Evolutionary conservation across 2,888 invertebrate genomes (phyloP), one percentile per base, ranked within the genome.

Genomic region (Dasypogon diadema): DNA sequence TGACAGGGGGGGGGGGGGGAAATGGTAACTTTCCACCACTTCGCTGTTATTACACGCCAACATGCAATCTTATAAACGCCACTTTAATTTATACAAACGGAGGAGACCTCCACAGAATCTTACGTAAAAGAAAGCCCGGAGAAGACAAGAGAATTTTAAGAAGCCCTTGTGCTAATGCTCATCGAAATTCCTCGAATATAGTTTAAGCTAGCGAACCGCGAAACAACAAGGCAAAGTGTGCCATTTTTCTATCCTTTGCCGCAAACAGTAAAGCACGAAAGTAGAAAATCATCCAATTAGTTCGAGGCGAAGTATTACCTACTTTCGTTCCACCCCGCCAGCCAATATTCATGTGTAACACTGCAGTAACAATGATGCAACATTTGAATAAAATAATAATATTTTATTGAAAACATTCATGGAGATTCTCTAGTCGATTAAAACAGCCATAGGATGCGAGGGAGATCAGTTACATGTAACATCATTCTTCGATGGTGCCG

Each of bases 401-500:
- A 48, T 51, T 30, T 54, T 54, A 12, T 46, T 70, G 34, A 18
- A 51, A 30, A 68, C 14, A 21, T 12, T 70, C n/a, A n/a, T n/a
- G 24, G 21, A 48, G 48, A 65, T 24, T 22, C 48, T 65, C 54
- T 68, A 54, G 48, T 54, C 26, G 8, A 26, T 34, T 70, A 24
- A 70, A 70, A 70, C 70, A 70, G 70, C 70, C 70, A 70, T 70
- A 34, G 14, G 34, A 70, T 70, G 70, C 70, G 70, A 70, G 70
- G 70, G 21, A 26, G 70, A 70, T 26, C 18, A 2, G 21, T 3
- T 42, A n/a, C 21, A 30, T 24, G 48, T 24, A 60, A 63, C 30
- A 51, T 75, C 55, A 77, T 58, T 77, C 77, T 56, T 77, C 70
- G 72, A 77, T 77, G 51, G 77, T 77, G 46, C 74, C 74, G 54